Conservation (phyloP, 2,113 vertebrate species). For the Tragelaphus scriptus region DNA sequence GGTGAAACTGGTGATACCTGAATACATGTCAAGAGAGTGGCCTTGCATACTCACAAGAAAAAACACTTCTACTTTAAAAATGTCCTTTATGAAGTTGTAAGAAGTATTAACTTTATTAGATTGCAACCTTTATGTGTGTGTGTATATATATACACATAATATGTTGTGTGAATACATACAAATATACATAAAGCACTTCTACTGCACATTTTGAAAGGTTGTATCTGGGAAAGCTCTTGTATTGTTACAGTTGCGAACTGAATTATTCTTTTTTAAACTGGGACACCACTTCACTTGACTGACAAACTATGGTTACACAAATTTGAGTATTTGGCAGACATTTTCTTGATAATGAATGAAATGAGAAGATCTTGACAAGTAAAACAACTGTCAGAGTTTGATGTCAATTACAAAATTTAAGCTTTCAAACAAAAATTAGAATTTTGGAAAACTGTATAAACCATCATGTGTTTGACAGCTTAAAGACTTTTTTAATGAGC, state of each 20-base stretch:
- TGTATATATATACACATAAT: no score
- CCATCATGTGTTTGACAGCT: constrained; percentile 1
- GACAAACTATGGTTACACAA: not conserved
- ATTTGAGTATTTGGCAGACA: not conserved
- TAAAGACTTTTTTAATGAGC: constrained; percentile 30
- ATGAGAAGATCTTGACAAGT: not conserved
- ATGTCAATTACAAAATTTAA: constrained; percentile 33
- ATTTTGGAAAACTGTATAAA: not conserved
- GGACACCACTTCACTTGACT: not conserved
- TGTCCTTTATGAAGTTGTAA: not conserved
- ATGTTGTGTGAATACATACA: not conserved
- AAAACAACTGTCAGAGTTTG: constrained; percentile 11
- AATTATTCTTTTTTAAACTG: not conserved
- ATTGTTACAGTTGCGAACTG: not conserved
- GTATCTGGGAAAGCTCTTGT: not conserved
- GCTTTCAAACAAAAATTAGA: constrained; percentile 35
- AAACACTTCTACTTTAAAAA: not conserved
- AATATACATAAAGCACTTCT: not conserved
- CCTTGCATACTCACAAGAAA: not conserved
- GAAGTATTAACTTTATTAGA: not conserved
- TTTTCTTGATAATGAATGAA: constrained; percentile 20
- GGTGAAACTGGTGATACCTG: not conserved
- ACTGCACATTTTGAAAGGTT: not conserved
- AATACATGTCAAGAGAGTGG: not conserved
- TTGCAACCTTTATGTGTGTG: not conserved